A percentile compares a stretch with the other conserved stretches of the same genome.
phyloP scores from a whole-genome alignment of 2,888 invertebrate species.

The Tetragonula carbonaria region DNA sequence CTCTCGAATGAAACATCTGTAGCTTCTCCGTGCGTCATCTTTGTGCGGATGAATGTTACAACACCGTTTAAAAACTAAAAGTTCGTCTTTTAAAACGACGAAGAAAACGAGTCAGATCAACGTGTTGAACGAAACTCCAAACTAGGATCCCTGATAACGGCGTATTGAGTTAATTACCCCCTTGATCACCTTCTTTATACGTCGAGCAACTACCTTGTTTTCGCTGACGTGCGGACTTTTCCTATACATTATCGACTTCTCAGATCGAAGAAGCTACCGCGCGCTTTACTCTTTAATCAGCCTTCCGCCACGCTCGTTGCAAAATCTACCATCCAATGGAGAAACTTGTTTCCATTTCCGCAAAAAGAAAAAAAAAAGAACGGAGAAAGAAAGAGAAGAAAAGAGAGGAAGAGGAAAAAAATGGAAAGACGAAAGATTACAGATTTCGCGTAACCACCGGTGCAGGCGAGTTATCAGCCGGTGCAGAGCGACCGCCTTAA shows the following conservation, averaged over 20 bases:
- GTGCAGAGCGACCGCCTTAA: background rate
- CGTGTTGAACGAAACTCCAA: background rate
- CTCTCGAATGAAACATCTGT: too few relatives aligned
- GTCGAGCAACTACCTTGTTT: background rate
- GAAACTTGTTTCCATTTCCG: background rate
- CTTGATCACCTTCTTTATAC: background rate
- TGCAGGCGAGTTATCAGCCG: background rate
- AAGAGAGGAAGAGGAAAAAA: too few relatives aligned
- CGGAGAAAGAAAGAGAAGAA: too few relatives aligned
- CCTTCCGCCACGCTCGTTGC: background rate
- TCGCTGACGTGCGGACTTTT: background rate
- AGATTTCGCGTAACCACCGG: background rate
- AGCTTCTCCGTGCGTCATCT: too few relatives aligned
- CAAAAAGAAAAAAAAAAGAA: background rate
- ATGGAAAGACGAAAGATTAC: background rate
- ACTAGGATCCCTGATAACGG: background rate
- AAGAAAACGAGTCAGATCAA: too few relatives aligned
- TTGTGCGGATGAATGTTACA: too few relatives aligned
- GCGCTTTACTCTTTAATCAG: background rate
- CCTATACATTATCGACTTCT: slow-evolving; percentile 13
- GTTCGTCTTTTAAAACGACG: background rate
- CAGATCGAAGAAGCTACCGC: background rate
- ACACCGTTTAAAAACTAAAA: background rate
- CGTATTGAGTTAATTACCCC: background rate
- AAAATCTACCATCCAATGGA: background rate